Conservation (phyloP, 1,140 invertebrate genomes). For the Cepaea nemoralis region DNA sequence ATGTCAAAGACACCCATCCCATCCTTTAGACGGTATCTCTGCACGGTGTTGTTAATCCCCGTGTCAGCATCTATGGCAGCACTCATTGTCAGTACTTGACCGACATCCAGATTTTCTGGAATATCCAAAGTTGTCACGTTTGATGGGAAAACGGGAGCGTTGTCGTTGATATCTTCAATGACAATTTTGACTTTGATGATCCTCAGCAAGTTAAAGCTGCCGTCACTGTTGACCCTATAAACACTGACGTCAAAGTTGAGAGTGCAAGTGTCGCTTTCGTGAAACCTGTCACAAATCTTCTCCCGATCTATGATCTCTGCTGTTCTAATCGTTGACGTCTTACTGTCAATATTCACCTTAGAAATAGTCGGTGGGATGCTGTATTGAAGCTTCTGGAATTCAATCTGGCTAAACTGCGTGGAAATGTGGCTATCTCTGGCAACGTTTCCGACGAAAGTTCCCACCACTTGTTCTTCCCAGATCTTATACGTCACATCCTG, state of each 20-base stretch:
- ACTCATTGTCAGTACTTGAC: slow-evolving; percentile 79
- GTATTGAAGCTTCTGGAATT: slow-evolving; percentile 60
- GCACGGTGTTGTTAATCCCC: slow-evolving; percentile 75
- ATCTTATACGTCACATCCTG: slow-evolving; percentile 52
- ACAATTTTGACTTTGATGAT: slow-evolving; percentile 64
- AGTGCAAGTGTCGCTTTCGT: slow-evolving; percentile 47
- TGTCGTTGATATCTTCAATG: slow-evolving; percentile 88
- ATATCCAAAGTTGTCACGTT: slow-evolving; percentile 52
- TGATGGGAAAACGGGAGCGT: slow-evolving; percentile 83
- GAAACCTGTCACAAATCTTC: slow-evolving; percentile 49
- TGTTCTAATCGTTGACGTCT: slow-evolving; percentile 57
- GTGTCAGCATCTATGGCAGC: slow-evolving; percentile 71
- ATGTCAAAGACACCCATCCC: slow-evolving; percentile 61
- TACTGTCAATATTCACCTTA: slow-evolving; percentile 59
- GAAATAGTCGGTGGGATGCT: slow-evolving; percentile 58
- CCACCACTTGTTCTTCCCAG: slow-evolving; percentile 54
- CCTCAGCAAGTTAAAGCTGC: slow-evolving; percentile 53
- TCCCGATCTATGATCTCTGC: slow-evolving; percentile 59
- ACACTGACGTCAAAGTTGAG: slow-evolving; percentile 62
- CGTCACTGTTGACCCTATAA: slow-evolving; percentile 45
- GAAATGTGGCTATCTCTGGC: slow-evolving; percentile 60
- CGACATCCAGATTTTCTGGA: slow-evolving; percentile 70
- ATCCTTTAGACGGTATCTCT: slow-evolving; percentile 59
- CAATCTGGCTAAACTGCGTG: slow-evolving; percentile 52
- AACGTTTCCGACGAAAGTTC: slow-evolving; percentile 62